A percentile compares a stretch with the other conserved stretches of the same genome.
Conservation (phyloP, 64 coral and sea anemone species). For the Montipora foliosa region DNA sequence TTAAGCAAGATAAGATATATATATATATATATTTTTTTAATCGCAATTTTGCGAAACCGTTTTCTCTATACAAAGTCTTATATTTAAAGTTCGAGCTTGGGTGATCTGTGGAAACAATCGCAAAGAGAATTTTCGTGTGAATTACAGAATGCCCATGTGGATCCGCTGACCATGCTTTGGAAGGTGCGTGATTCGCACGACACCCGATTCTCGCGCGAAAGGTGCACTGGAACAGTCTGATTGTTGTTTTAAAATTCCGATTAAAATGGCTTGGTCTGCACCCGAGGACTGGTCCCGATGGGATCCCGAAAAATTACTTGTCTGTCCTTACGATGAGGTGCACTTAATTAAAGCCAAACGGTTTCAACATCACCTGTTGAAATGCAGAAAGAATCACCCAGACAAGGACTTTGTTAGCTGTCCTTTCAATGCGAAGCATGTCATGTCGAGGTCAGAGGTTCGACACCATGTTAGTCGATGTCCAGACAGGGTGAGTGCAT, state of each 20-base stretch:
- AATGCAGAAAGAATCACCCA: conserved; percentile 86
- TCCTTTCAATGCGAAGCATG: conserved; percentile 90
- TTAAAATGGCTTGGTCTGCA: conserved; percentile 81
- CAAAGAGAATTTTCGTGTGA: background rate
- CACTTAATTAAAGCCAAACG: conserved; percentile 74
- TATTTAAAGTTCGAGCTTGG: no score
- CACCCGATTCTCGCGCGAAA: no score
- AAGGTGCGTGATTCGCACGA: no score
- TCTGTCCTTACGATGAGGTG: conserved; percentile 70
- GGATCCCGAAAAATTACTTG: conserved; percentile 74
- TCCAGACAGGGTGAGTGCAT: conserved; percentile 72
- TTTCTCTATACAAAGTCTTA: no score
- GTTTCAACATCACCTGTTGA: conserved; percentile 84
- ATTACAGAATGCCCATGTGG: background rate
- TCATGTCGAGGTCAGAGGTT: conserved; percentile 75
- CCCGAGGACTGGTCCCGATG: conserved; percentile 86
- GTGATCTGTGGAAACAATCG: no score
- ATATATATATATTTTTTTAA: no score
- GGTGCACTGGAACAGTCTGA: no score
- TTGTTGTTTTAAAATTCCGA: background rate
- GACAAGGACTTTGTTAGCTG: conserved; percentile 88
- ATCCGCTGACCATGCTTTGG: background rate
- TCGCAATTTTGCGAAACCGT: no score
- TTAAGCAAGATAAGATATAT: no score
- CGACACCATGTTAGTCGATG: conserved; percentile 83